Base-by-base conservation (phyloP, 1,140 invertebrate genomes). In the Planococcus citri region DNA sequence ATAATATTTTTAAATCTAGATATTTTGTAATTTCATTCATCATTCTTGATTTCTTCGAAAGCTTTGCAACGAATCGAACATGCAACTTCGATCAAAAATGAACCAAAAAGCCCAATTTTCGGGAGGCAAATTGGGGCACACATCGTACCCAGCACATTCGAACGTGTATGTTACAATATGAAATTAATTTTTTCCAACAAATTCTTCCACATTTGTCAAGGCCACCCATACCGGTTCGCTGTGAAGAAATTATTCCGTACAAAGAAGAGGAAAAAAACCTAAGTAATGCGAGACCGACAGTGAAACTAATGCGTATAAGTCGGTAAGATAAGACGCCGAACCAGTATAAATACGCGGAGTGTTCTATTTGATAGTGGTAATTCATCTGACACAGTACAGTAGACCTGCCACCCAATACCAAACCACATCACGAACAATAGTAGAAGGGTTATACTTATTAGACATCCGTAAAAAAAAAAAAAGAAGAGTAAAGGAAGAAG, bases 281-380 rank as follows among this genome's bases (percentile, higher is more conserved):
- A 51, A 51, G 41, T 51, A 51, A 51, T 51, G 41, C 12, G 41
- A 64, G 60, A 64, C 25, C 60, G 60, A 64, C 60, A 12, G 60
- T 64, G 60, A 64, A 64, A 64, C 60, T 64, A 64, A 64, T 64
- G 60, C 60, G 25, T 64, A 27, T 64, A 64, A 64, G 25, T 51
- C n/a, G 20, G 60, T 64, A 64, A 64, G 60, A 25, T 25, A 24
- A 64, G 60, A 64, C 25, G 22, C 22, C 60, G 21, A 64, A 64
- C 22, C 51, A 58, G 21, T 64, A 64, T 27, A 21, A 64, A 64
- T 64, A 64, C 60, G 60, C 20, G 17, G 17, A 64, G 60, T 64
- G 25, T 64, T 64, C 60, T 25, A 24, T 64, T 64, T 64, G 60
- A 64, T 64, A 64, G 60, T 25, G 60, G 25, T 64, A 64, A 64